Evolutionary conservation across 2,888 invertebrate genomes (phyloP), one percentile per base, ranked within the genome.

Genomic region (Cheilosia vernalis): DNA sequence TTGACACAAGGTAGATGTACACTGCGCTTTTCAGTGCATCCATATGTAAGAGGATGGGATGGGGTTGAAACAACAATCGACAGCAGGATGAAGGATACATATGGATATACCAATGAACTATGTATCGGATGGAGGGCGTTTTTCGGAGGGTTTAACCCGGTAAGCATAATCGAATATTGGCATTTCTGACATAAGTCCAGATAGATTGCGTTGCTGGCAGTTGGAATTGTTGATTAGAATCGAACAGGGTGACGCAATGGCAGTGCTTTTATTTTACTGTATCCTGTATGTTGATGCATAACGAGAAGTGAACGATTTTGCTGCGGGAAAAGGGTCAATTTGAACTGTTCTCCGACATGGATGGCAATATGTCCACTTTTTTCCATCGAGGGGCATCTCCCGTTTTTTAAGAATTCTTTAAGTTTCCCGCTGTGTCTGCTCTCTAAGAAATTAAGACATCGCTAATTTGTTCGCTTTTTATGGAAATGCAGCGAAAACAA

Each of bases 101-200:
- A 13, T 33, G 7, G 37, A 73, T 21, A 37, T 33, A 69, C 67
- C 66, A 51, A 77, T 78, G 61, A 64, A 37, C 77, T 63, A 61
- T 55, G 19, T 15, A 15, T 6, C 9, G 70, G 33, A 70, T 47
- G 63, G 47, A 51, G 61, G 74, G 69, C 33, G 64, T 69, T 64
- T 67, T 70, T 80, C 60, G 74, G 74, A 40, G 84, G 84, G 84
- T 58, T 84, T 40, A 79, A 60, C 60, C 56, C 74, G 78, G 78
- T 73, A 73, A 84, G 74, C 80, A 80, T 84, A 85, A 85, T 77
- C 81, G 85, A 85, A 85, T 85, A 85, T 85, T 85, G 85, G 81
- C 85, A 81, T 85, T 85, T 81, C 85, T 85, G 85, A 85, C 85
- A 85, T 76, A 85, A 85, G 85, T 77, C 76, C 85, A 85, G 81